Evolutionary conservation across 2,113 vertebrate species (phyloP).

Genomic region (Passer domesticus): DNA sequence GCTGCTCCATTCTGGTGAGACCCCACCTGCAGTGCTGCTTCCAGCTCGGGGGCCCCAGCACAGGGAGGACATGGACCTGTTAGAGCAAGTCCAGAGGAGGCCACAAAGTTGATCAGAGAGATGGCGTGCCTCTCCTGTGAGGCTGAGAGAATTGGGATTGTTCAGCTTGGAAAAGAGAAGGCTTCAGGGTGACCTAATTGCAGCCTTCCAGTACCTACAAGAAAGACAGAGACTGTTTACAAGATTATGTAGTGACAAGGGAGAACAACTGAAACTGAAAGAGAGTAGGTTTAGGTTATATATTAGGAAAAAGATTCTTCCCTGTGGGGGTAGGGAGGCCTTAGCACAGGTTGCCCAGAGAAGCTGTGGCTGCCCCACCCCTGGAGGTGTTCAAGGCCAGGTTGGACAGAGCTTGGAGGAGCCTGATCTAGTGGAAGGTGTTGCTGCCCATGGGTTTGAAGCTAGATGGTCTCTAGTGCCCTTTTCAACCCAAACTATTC

Average conservation of each 20-base stretch:
- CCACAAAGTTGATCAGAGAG: background rate
- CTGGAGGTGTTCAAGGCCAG: background rate
- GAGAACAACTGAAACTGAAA: background rate
- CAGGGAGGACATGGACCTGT: background rate
- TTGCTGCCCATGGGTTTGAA: background rate
- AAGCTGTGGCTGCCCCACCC: background rate
- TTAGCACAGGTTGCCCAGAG: background rate
- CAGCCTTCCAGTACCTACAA: background rate
- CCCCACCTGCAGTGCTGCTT: background rate
- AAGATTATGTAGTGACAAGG: background rate
- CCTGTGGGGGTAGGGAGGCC: background rate
- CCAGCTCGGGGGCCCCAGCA: background rate
- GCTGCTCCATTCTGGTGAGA: background rate
- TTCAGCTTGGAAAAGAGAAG: background rate
- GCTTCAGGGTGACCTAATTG: background rate
- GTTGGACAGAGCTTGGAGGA: background rate
- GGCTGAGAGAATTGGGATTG: background rate
- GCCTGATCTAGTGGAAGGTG: background rate
- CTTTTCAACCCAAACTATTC: background rate
- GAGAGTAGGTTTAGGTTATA: background rate
- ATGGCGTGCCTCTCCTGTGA: background rate
- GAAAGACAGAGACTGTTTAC: background rate
- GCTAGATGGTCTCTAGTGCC: background rate
- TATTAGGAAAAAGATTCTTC: background rate
- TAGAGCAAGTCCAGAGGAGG: background rate